Percentiles rank a stretch among this genome's conserved stretches.
Evolutionary conservation across 2,888 invertebrate species (phyloP).

Genomic region (Nephrotoma guestfalica): DNA sequence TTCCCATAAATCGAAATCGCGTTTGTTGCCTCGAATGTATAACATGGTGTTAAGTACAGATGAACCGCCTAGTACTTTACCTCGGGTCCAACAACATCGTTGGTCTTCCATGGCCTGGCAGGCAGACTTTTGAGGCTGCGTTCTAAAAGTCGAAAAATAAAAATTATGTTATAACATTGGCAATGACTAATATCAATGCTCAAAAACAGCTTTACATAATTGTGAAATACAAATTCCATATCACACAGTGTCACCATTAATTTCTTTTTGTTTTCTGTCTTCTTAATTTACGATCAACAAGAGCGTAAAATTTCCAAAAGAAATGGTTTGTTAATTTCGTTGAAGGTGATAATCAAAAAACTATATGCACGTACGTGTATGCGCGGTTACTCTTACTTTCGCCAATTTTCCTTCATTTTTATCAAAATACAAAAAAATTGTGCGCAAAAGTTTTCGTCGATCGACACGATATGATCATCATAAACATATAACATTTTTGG

Average conservation of each 20-base stretch:
- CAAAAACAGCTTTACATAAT: no score
- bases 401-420: not conserved
- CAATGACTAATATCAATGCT: no score
- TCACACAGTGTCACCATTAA: not conserved
- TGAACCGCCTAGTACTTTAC: constrained; percentile 77
- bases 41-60: constrained; percentile 84
- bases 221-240: no score
- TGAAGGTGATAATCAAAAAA: not conserved
- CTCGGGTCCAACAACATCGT: constrained; percentile 78
- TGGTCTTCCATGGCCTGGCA: constrained; percentile 77
- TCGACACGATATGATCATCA: not conserved
- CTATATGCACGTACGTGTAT: not conserved
- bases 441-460: not conserved
- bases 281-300: not conserved
- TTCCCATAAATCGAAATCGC: constrained; percentile 82
- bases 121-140: constrained; percentile 68
- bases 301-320: not conserved
- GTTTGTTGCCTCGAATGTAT: constrained; percentile 73
- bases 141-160: constrained; percentile 37
- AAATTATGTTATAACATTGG: constrained; percentile 7
- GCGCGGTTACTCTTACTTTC: not conserved
- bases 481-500: not conserved
- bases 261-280: not conserved
- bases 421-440: not conserved
- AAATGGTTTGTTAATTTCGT: not conserved